Base-by-base conservation (phyloP, 1,140 invertebrate genomes). In the Yoshiicerus persimilis region DNA sequence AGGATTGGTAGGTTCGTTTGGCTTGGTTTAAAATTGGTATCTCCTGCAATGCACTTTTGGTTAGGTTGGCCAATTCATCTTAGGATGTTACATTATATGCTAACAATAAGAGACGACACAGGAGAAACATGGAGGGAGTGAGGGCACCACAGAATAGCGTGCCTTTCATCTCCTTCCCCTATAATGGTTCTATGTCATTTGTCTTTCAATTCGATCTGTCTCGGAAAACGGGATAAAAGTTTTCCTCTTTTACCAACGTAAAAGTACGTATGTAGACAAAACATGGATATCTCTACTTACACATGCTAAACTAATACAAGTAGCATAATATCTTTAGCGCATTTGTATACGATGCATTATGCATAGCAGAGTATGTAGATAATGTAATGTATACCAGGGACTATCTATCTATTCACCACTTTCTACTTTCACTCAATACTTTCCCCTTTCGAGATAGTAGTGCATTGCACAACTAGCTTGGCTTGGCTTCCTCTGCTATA, bases 191-290 rank as follows among this genome's bases (percentile, higher is more conserved):
- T 30, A 70, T 75, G 66, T 87, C 86, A 87, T 87, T 87, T 87
- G 86, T 87, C 86, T 87, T 87, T 87, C 86, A 39, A 87, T 87
- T 87, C 86, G 86, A 87, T 77, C 86, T 87, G 86, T 87, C 86
- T 27, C 6, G 66, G 16, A 30, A 30, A 66, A 66, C 64, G 64
- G 25, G 25, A 66, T 13, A 70, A 70, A 70, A 70, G 9, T 70
- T 70, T 70, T 32, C 66, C 30, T 70, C 66, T 70, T 70, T 70
- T 13, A 70, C 66, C 11, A 70, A 70, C 25, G 66, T 30, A 30
- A 16, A 70, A 30, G 13, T 70, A 5, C n/a, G 13, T 56, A 16
- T 56, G 41, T 47, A 16, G 47, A 56, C 47, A 56, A 56, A 56
- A 56, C 47, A 47, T 11, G 13, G 13, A 8, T 47, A 47, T 47